These are phyloP conservation scores for Potamarius usumacintae DNA, from an alignment of 2,113 vertebrate species.

Conservation along the genomic window DNA sequence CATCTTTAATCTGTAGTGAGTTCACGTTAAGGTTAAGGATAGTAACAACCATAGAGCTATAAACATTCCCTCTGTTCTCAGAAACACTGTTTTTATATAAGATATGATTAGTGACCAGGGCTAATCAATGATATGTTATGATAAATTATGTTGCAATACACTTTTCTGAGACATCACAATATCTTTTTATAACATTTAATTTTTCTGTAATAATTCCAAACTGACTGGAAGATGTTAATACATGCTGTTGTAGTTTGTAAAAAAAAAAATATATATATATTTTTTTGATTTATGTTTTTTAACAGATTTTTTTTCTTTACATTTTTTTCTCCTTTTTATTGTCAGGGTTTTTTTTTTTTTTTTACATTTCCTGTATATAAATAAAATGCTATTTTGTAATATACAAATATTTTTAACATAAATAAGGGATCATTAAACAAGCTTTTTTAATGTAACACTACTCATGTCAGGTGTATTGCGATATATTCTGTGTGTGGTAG, in stretches of 20 bases:
- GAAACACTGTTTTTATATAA: too few relatives aligned
- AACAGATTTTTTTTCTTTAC: too few relatives aligned
- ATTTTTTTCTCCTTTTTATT: background rate
- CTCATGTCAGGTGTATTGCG: too few relatives aligned
- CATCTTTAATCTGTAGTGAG: background rate
- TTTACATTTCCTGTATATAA: background rate
- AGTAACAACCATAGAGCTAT: too few relatives aligned
- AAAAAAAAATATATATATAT: too few relatives aligned
- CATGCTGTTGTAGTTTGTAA: background rate
- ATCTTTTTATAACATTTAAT: background rate
- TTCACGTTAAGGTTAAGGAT: background rate
- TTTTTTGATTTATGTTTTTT: too few relatives aligned
- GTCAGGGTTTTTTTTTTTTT: background rate
- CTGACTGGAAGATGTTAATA: background rate
- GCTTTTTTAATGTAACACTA: background rate
- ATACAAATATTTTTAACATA: background rate
- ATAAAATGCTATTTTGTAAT: background rate
- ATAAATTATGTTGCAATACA: too few relatives aligned
- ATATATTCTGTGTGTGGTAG: too few relatives aligned
- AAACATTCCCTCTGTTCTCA: too few relatives aligned
- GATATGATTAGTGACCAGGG: too few relatives aligned
- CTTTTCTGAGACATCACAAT: too few relatives aligned
- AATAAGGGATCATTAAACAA: background rate
- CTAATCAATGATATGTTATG: too few relatives aligned
- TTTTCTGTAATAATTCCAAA: background rate